These are phyloP conservation scores for Enhydra lutris DNA, from an alignment of 2,113 vertebrate species.

Conservation along the genomic window DNA sequence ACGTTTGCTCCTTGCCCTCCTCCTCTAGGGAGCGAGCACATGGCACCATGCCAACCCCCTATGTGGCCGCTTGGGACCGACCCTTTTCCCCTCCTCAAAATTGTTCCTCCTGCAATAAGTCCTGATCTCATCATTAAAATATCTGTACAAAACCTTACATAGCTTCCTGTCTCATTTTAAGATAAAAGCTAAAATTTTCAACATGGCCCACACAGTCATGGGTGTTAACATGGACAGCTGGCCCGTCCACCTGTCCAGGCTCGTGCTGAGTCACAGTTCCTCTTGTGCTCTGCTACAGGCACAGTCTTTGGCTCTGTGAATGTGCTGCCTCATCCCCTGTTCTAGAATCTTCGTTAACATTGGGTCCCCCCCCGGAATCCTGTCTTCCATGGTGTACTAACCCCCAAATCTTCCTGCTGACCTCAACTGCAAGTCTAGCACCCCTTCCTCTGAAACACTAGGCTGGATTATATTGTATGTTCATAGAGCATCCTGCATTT, in stretches of 20 bases:
- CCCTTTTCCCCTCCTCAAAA: fast-evolving
- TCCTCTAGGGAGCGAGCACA: background rate
- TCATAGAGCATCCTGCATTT: background rate
- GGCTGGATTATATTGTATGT: background rate
- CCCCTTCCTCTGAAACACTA: background rate
- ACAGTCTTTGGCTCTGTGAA: background rate
- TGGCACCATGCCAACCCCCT: background rate
- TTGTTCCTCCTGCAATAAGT: too few species aligned
- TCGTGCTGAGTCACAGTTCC: fast-evolving
- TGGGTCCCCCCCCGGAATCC: too few species aligned
- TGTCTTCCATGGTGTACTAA: background rate
- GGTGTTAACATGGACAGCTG: background rate
- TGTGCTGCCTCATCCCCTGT: background rate
- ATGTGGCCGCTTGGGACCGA: too few species aligned
- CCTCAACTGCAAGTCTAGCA: background rate
- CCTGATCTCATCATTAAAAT: background rate
- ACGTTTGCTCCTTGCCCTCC: too few species aligned
- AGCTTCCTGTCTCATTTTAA: background rate
- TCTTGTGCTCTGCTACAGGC: background rate
- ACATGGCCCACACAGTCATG: too few species aligned
- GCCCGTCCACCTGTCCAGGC: too few species aligned
- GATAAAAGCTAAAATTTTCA: background rate
- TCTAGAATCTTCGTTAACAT: fast-evolving
- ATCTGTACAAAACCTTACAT: background rate
- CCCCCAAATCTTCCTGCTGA: background rate